Evolutionary conservation across 1,140 invertebrate genomes (phyloP), one percentile per base, ranked within the genome.

Genomic region (Lepidotrigona ventralis): DNA sequence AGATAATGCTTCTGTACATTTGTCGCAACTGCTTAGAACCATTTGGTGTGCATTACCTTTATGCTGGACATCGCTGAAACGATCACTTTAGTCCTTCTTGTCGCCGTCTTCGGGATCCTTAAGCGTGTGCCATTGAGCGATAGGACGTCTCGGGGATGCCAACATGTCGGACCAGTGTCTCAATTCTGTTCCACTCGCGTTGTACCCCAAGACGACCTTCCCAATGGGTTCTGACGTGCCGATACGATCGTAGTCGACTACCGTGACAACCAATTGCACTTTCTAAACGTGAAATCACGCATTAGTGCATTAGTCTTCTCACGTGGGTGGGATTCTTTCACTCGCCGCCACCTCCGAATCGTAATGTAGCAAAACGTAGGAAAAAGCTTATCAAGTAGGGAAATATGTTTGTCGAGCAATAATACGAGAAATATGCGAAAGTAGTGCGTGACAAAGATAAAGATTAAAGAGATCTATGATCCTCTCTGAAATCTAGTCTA

Each of bases 151-250:
- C 6, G 99, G 99, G 83, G 98, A 99, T 91, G 99, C 99, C 94
- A 99, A 94, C 98, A 99, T 99, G 94, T 99, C 99, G 79, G 99
- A 99, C 99, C 99, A 99, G 95, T 99, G 99, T 90, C 99, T 97
- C 72, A 99, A 95, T 94, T 99, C 99, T 33, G 99, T 99, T 80
- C 99, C 99, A 85, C 97, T 98, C 89, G 98, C 98, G 95, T 98
- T 99, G 95, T 99, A 99, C 70, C 99, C 99, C 86, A 99, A 96
- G 80, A 99, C 96, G 84, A 98, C 98, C 94, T 99, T 98, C 86
- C 99, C 99, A 93, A 99, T 99, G 29, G 99, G 99, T 94, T 99
- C 99, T 87, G 98, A 99, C 70, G 99, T 99, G 71, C 99, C 99
- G 94, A 99, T 99, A 94, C 99, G 98, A 96, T 99, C 99, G 95